A percentile compares a stretch with the other conserved stretches of the same genome.
These are phyloP conservation scores for Notodromas monacha DNA, from an alignment of 2,888 invertebrate species.

Conservation along the genomic window DNA sequence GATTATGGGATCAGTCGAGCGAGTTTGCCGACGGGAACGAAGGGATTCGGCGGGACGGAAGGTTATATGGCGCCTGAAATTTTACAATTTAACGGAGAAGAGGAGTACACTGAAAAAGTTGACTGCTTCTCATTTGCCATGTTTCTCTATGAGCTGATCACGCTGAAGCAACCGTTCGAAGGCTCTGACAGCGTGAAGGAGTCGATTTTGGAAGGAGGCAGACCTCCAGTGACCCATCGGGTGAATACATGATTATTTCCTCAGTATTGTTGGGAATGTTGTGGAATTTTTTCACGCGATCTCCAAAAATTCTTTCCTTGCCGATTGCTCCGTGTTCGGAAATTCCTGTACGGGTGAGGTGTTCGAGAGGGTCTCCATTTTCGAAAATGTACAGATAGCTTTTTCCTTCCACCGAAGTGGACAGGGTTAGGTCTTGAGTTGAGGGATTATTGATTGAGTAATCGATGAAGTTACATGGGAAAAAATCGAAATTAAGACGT, in stretches of 20 bases:
- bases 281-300: no score
- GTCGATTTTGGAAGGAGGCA: conserved; percentile 68
- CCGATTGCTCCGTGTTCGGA: no score
- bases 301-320: no score
- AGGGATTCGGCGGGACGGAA: conserved; percentile 92
- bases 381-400: no score
- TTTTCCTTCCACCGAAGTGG: no score
- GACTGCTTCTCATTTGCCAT: conserved; percentile 97
- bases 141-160: conserved; percentile 80
- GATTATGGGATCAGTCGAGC: conserved; percentile 81
- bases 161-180: conserved; percentile 72
- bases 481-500: no score
- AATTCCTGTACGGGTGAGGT: no score
- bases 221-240: conserved; percentile 53
- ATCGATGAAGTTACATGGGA: no score
- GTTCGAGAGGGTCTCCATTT: no score
- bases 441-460: no score
- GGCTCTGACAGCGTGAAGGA: conserved; percentile 89
- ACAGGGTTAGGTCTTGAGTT: no score
- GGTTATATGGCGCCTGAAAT: conserved; percentile 99
- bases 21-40: conserved; percentile 60
- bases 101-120: conserved; percentile 93
- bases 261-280: no score
- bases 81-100: conserved; percentile 86
- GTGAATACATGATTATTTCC: conserved; percentile 24